Evolutionary conservation across 1,140 invertebrate genomes (phyloP).

Genomic region (Ruditapes philippinarum): DNA sequence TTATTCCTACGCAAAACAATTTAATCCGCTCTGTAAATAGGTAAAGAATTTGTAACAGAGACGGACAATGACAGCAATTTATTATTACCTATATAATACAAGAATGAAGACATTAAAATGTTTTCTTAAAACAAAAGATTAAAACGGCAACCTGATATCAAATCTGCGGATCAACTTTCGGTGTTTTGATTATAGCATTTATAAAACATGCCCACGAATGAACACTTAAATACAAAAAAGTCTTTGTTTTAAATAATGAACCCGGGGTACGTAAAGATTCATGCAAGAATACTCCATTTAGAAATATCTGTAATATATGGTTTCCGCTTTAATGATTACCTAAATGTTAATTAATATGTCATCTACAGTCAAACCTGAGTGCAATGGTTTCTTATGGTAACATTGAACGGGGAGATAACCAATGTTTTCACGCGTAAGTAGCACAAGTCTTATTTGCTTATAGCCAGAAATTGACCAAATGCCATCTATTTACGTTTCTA

Average conservation of each 20-base stretch:
- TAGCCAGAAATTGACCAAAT: too few species aligned
- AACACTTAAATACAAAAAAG: constrained; percentile 5
- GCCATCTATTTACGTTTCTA: too few species aligned
- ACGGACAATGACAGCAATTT: not conserved
- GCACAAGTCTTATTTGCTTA: too few species aligned
- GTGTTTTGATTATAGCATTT: not conserved
- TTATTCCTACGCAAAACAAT: not conserved
- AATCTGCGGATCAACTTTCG: constrained; percentile 1
- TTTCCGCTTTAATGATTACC: too few species aligned
- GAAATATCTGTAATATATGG: too few species aligned
- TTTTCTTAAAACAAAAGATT: not conserved
- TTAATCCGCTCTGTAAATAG: not conserved
- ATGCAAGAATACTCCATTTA: too few species aligned
- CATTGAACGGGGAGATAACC: too few species aligned
- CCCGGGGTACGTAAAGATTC: not conserved
- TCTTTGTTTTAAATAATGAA: not conserved
- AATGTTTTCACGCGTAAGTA: too few species aligned
- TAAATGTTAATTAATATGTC: too few species aligned
- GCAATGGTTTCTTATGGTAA: too few species aligned
- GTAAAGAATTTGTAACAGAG: not conserved
- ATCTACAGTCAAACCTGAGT: too few species aligned
- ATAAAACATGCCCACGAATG: not conserved
- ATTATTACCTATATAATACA: not conserved
- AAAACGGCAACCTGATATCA: not conserved
- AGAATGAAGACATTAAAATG: not conserved